These are phyloP conservation scores for Lochmaea crataegi DNA, from an alignment of 2,888 invertebrate genomes.

Conservation along the genomic window DNA sequence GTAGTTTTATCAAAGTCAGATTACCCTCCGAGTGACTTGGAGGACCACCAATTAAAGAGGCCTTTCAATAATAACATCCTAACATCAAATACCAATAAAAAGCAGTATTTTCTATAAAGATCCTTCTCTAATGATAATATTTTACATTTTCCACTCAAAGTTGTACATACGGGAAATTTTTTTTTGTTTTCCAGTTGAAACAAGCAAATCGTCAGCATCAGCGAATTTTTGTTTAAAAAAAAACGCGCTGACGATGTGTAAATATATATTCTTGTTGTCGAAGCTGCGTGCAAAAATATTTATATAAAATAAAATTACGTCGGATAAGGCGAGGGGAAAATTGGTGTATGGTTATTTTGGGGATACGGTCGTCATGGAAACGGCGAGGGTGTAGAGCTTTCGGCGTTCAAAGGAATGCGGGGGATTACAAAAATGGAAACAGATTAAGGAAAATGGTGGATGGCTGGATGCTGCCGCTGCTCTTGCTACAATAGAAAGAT, in stretches of 20 bases:
- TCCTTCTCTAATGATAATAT: background rate
- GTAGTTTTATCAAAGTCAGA: too few relatives aligned
- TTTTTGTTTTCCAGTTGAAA: background rate
- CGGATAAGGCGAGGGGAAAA: slow-evolving; percentile 51
- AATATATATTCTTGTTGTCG: slow-evolving; percentile 32
- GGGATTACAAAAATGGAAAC: slow-evolving; percentile 65
- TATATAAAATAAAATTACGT: slow-evolving; percentile 54
- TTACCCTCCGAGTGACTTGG: too few relatives aligned
- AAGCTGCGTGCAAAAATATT: slow-evolving; percentile 47
- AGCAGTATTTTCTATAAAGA: too few relatives aligned
- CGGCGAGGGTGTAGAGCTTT: slow-evolving; percentile 43
- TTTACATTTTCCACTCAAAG: background rate
- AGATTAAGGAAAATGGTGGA: slow-evolving; percentile 64
- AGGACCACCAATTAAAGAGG: too few relatives aligned
- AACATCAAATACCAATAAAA: too few relatives aligned
- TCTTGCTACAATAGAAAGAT: slow-evolving; percentile 30
- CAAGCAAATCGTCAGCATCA: background rate
- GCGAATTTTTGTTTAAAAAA: slow-evolving; percentile 12
- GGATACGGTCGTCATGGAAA: slow-evolving; percentile 53
- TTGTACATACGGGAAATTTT: background rate
- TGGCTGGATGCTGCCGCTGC: slow-evolving; percentile 31
- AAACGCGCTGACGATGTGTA: slow-evolving; percentile 20
- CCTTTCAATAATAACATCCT: too few relatives aligned
- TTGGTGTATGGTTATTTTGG: slow-evolving; percentile 54
- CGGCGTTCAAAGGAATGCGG: slow-evolving; percentile 60